A percentile compares a stretch with the other conserved stretches of the same genome.
Evolutionary conservation across 2,113 vertebrate species (phyloP).

Genomic region (Pelodiscus sinensis): DNA sequence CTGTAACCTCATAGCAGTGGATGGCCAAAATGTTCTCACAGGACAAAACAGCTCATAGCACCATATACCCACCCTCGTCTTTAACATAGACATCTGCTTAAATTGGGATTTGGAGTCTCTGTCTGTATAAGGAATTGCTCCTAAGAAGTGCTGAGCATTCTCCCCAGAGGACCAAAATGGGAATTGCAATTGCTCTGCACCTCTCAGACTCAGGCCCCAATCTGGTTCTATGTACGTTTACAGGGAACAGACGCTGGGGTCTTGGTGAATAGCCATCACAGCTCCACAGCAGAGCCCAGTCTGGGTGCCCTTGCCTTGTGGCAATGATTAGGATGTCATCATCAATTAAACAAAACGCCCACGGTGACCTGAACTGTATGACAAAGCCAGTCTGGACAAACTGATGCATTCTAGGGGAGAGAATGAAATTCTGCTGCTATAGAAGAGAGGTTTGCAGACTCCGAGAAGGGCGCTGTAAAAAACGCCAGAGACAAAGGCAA

Average conservation of each 20-base stretch:
- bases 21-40: neutral
- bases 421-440: constrained; percentile 12
- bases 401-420: neutral
- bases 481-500: constrained; percentile 42
- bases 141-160: neutral
- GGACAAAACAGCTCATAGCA: too few species aligned
- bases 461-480: constrained; percentile 33
- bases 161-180: neutral
- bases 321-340: neutral
- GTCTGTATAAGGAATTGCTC: neutral
- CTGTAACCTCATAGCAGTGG: neutral
- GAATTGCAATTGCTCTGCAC: neutral
- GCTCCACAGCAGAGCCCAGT: neutral
- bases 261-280: neutral
- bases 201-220: neutral
- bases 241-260: neutral
- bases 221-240: neutral
- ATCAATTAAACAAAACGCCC: neutral
- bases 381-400: neutral
- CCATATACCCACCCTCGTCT: neutral
- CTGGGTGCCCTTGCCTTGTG: neutral
- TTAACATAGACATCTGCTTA: neutral
- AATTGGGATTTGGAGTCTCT: neutral
- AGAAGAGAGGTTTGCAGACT: neutral
- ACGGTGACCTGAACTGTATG: neutral